These are phyloP conservation scores for Polydrusus pterygomalis DNA, from an alignment of 2,888 invertebrate species.

Conservation along the genomic window DNA sequence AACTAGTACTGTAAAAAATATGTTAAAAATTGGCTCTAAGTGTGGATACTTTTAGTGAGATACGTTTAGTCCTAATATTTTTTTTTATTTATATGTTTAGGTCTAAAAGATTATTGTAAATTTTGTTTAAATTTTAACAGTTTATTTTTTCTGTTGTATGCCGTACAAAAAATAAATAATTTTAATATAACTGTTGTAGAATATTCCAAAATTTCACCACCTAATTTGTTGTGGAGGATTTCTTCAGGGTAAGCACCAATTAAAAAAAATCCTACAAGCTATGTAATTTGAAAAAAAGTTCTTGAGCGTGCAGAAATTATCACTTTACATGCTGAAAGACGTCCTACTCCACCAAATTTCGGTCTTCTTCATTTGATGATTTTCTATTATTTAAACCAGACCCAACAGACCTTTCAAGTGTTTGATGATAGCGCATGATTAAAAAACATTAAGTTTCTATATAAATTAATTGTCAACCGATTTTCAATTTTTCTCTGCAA, in stretches of 20 bases:
- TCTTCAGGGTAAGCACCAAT: neutral
- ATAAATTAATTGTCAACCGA: too few relatives aligned
- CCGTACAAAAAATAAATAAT: constrained; percentile 21
- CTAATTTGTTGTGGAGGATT: neutral
- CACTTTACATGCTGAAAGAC: too few relatives aligned
- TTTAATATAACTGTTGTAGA: constrained; percentile 15
- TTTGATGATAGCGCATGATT: too few relatives aligned
- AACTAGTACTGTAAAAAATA: neutral
- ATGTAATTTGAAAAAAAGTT: too few relatives aligned
- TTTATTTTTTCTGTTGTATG: constrained; percentile 28
- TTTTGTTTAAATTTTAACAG: constrained; percentile 26
- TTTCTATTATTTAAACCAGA: too few relatives aligned
- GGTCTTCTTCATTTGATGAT: too few relatives aligned
- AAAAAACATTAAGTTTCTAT: too few relatives aligned
- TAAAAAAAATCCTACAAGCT: too few relatives aligned
- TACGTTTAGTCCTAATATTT: constrained; percentile 21
- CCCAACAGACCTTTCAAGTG: too few relatives aligned
- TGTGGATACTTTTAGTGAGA: constrained; percentile 34
- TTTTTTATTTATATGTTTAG: constrained; percentile 22
- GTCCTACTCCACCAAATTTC: too few relatives aligned
- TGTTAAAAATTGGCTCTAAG: constrained; percentile 23
- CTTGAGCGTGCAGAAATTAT: too few relatives aligned
- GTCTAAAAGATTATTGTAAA: constrained; percentile 31
- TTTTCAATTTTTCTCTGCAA: too few relatives aligned
- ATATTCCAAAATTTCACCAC: neutral